Conservation (phyloP, 2,797 vertebrate species). For the Cossypha niveicapilla region DNA sequence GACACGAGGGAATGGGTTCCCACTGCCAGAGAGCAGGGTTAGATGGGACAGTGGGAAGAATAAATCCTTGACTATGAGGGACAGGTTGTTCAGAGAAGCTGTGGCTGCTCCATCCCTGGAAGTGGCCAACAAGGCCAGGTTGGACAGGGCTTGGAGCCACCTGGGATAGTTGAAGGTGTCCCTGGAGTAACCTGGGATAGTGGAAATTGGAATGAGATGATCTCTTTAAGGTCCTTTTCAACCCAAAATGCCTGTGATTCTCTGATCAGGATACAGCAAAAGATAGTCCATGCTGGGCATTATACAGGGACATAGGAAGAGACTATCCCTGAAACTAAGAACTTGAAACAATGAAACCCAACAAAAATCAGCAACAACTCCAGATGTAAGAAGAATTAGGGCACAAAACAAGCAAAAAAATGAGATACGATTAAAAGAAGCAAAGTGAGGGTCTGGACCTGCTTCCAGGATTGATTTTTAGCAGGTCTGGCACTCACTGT, state of each 20-base stretch:
- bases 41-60: not conserved
- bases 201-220: not conserved
- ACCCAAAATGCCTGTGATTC: not conserved
- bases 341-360: not conserved
- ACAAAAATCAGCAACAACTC: not conserved
- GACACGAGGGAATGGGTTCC: not conserved
- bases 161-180: not conserved
- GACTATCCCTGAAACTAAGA: not conserved
- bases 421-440: not conserved
- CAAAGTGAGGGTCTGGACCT: not conserved
- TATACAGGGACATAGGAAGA: not conserved
- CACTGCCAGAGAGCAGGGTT: accelerated
- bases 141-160: accelerated
- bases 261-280: not conserved
- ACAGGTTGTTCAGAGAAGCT: accelerated
- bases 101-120: not conserved
- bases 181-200: too few species aligned
- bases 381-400: not conserved
- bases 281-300: not conserved
- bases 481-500: not conserved
- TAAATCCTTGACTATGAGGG: not conserved
- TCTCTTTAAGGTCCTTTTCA: not conserved
- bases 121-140: not conserved
- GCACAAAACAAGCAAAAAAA: not conserved
- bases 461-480: not conserved